These are phyloP conservation scores for Coregonus suidteri DNA, from an alignment of 2,797 vertebrate genomes.

Conservation along the genomic window DNA sequence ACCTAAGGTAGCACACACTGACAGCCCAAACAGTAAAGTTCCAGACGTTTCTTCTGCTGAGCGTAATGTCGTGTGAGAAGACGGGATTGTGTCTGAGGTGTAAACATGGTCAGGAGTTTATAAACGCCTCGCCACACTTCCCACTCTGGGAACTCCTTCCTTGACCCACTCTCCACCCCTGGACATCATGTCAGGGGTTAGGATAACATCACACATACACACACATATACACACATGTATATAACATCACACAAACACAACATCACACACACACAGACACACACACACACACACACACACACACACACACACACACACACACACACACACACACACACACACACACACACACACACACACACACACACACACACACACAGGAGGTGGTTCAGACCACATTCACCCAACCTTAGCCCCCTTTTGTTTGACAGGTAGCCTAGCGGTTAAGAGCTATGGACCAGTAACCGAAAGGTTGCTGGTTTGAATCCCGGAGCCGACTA, in stretches of 20 bases:
- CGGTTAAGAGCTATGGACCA: no score
- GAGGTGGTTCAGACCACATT: conserved; percentile 2
- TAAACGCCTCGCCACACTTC: conserved; percentile 58
- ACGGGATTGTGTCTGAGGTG: conserved; percentile 42
- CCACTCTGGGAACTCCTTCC: conserved; percentile 39
- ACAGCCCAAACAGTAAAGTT: background rate
- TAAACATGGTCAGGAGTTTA: conserved; percentile 59
- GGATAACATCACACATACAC: conserved; percentile 33
- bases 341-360: background rate
- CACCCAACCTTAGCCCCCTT: conserved; percentile 5
- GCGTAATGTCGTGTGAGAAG: conserved; percentile 27
- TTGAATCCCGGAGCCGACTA: no score
- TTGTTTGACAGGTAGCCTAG: conserved; percentile 20
- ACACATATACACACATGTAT: conserved; percentile 53
- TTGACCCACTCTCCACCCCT: conserved; percentile 43
- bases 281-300: background rate
- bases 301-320: background rate
- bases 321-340: conserved; percentile 34
- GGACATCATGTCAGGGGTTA: conserved; percentile 35
- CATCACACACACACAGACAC: conserved; percentile 3
- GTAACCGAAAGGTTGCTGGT: no score
- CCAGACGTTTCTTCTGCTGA: conserved; percentile 53
- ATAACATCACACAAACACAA: conserved; percentile 60
- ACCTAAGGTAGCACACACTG: background rate
- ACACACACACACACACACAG: background rate